A percentile compares a stretch with the other conserved stretches of the same genome.
These are phyloP conservation scores for Macroramphosus scolopax DNA, from an alignment of 2,797 vertebrate genomes.

Conservation along the genomic window DNA sequence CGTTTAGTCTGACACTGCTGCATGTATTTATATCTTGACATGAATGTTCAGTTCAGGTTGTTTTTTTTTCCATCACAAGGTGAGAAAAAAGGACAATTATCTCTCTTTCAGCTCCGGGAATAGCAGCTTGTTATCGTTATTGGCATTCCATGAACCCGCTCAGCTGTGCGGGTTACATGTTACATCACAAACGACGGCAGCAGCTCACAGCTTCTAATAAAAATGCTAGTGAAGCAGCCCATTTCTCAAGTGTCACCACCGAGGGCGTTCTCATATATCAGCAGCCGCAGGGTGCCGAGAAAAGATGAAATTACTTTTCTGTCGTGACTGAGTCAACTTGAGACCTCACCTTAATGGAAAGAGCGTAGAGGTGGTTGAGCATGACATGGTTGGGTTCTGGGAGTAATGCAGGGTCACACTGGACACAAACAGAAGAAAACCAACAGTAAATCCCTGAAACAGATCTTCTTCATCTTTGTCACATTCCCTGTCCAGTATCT, in stretches of 20 bases:
- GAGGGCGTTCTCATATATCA: conserved; percentile 10
- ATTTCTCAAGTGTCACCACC: too few relatives aligned
- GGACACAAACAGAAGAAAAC: conserved; percentile 27
- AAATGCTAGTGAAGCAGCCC: conserved; percentile 25
- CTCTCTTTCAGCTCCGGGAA: conserved; percentile 17
- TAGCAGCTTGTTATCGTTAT: conserved; percentile 30
- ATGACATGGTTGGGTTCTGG: conserved; percentile 98
- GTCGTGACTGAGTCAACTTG: neutral
- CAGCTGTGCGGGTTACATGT: conserved; percentile 8
- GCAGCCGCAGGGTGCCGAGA: neutral
- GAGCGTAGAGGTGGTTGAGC: conserved; percentile 96
- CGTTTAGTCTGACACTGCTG: neutral
- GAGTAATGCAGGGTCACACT: conserved; percentile 98
- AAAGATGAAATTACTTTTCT: neutral
- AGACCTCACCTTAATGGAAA: conserved; percentile 92
- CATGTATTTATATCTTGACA: conserved; percentile 6
- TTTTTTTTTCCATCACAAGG: conserved; percentile 29
- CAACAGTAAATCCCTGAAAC: neutral
- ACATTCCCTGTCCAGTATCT: too few relatives aligned
- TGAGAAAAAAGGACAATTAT: conserved; percentile 13
- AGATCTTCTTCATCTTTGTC: too few relatives aligned
- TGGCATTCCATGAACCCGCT: conserved; percentile 14
- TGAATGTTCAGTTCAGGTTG: neutral
- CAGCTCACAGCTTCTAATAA: conserved; percentile 12
- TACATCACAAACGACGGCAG: too few relatives aligned